These are phyloP conservation scores for Leuciscus waleckii DNA, from an alignment of 2,797 vertebrate species.

Conservation along the genomic window DNA sequence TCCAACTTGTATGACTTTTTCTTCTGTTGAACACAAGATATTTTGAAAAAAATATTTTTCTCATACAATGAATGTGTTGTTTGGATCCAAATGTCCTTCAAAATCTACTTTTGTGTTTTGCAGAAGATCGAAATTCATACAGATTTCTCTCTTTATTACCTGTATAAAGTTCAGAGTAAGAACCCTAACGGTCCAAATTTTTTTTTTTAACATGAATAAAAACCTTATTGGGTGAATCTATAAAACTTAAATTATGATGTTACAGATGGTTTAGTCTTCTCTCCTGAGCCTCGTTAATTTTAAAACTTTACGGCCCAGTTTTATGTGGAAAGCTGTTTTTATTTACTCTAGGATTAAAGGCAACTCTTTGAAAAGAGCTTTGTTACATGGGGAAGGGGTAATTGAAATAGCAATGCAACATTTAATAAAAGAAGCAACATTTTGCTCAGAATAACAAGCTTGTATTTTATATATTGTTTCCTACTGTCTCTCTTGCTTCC, in stretches of 20 bases:
- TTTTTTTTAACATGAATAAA: neutral
- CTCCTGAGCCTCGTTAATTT: constrained; percentile 31
- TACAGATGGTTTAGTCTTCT: constrained; percentile 35
- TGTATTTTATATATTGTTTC: constrained; percentile 27
- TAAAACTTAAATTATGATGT: constrained; percentile 35
- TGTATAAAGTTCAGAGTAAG: neutral
- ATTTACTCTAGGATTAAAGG: constrained; percentile 33
- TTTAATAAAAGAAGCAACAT: constrained; percentile 38
- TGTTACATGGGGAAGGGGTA: constrained; percentile 17
- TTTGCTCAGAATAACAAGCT: constrained; percentile 9
- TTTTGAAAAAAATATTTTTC: neutral
- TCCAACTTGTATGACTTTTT: neutral
- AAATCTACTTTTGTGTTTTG: too few relatives aligned
- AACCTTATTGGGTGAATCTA: constrained; percentile 3
- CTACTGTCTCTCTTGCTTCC: constrained; percentile 7
- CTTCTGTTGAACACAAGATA: neutral
- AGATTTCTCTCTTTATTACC: neutral
- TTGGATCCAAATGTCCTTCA: neutral
- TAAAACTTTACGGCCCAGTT: constrained; percentile 27
- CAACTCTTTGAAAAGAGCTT: constrained; percentile 39
- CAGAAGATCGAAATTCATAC: too few relatives aligned
- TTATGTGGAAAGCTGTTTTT: constrained; percentile 28
- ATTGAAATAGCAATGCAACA: constrained; percentile 33
- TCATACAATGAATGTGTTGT: neutral
- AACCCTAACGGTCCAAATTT: neutral